These are phyloP conservation scores for Dendrocincla tyrannina DNA, from an alignment of 2,797 vertebrate genomes.

Conservation along the genomic window DNA sequence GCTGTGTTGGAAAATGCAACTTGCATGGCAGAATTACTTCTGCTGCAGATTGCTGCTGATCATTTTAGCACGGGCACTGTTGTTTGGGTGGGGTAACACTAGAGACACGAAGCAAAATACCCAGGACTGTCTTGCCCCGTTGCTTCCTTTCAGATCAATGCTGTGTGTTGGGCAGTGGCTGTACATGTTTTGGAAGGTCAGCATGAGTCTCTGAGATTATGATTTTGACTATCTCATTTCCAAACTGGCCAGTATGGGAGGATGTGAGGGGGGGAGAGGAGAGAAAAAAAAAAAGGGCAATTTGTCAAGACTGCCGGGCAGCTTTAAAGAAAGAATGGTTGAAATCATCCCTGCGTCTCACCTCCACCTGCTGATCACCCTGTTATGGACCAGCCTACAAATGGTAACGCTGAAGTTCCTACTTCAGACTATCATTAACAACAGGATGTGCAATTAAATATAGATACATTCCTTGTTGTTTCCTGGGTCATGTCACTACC, in stretches of 20 bases:
- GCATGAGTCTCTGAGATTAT: not conserved
- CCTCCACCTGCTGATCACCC: not conserved
- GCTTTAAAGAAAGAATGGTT: not conserved
- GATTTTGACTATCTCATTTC: not conserved
- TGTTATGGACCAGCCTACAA: not conserved
- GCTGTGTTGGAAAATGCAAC: not conserved
- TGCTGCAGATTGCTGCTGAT: not conserved
- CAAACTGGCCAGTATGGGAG: not conserved
- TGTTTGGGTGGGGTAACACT: not conserved
- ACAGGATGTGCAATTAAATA: not conserved
- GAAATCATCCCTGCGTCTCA: not conserved
- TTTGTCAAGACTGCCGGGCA: not conserved
- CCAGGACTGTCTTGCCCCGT: accelerated
- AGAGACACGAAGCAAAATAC: not conserved
- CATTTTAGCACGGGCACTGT: accelerated
- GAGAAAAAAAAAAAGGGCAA: accelerated
- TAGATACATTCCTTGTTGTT: not conserved
- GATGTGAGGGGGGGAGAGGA: no score
- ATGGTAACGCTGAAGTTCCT: not conserved
- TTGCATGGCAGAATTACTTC: accelerated
- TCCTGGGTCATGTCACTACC: not conserved
- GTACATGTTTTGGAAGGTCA: accelerated
- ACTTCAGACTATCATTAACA: not conserved
- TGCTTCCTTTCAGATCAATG: not conserved
- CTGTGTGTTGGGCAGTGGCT: not conserved